phyloP scores from a whole-genome alignment of 2,888 invertebrate species.

The Hypomecis atomaria region DNA sequence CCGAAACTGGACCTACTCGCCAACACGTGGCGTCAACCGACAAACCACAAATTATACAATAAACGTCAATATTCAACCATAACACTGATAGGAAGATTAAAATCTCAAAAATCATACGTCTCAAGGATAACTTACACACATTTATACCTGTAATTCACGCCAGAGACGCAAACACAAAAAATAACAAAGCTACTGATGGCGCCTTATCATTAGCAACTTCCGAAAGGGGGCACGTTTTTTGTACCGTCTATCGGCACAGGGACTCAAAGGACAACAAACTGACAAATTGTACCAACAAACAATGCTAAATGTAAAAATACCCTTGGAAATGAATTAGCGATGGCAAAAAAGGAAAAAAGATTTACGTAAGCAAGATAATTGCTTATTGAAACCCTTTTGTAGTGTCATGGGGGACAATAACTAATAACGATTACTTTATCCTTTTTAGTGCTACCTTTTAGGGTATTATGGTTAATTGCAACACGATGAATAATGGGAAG shows the following conservation, averaged over 20 bases:
- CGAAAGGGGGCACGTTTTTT: constrained; percentile 75
- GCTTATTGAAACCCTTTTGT: constrained; percentile 58
- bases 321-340: constrained; percentile 57
- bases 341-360: constrained; percentile 58
- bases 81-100: constrained; percentile 46
- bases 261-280: constrained; percentile 76
- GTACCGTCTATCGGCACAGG: constrained; percentile 64
- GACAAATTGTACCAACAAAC: constrained; percentile 80
- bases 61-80: constrained; percentile 33
- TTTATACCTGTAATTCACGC: constrained; percentile 62
- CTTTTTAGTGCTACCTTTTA: constrained; percentile 51
- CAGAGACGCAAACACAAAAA: constrained; percentile 60
- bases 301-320: constrained; percentile 57
- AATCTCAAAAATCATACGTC: constrained; percentile 37
- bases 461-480: constrained; percentile 51
- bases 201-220: constrained; percentile 82
- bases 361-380: constrained; percentile 60
- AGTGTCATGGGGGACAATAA: constrained; percentile 47
- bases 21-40: constrained; percentile 65
- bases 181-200: constrained; percentile 73
- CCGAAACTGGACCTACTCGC: constrained; percentile 54
- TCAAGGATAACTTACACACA: constrained; percentile 42
- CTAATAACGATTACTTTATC: constrained; percentile 47
- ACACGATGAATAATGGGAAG: constrained; percentile 41
- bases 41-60: constrained; percentile 57